These are phyloP conservation scores for Rhea americana DNA, from an alignment of 2,113 vertebrate genomes.

Conservation along the genomic window DNA sequence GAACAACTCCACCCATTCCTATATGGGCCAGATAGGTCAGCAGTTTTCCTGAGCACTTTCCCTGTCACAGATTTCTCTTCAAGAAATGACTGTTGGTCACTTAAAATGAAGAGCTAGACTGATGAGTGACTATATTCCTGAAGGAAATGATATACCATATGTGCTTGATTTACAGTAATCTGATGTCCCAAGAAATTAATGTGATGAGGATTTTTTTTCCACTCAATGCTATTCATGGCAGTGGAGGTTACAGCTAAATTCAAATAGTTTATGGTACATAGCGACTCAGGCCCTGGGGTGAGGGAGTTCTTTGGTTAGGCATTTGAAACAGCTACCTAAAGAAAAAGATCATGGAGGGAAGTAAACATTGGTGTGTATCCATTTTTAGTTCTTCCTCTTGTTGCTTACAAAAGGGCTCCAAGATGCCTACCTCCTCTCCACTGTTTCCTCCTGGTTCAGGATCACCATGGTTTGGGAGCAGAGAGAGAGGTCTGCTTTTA, in stretches of 20 bases:
- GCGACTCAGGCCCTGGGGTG: background rate
- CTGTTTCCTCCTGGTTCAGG: background rate
- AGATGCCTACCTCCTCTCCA: background rate
- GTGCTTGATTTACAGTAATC: background rate
- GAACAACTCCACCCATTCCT: background rate
- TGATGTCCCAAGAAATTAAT: background rate
- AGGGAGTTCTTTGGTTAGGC: background rate
- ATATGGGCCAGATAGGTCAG: background rate
- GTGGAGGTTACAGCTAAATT: background rate
- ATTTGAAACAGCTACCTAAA: background rate
- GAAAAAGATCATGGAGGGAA: background rate
- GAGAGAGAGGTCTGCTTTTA: background rate
- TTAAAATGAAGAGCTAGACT: background rate
- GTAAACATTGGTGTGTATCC: background rate
- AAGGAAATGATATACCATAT: background rate
- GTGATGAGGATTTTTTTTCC: background rate
- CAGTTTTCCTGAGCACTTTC: background rate
- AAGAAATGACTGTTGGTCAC: background rate
- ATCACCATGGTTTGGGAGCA: background rate
- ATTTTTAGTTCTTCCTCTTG: background rate
- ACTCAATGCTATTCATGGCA: background rate
- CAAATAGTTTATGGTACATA: constrained; percentile 7
- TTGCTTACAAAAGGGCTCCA: background rate
- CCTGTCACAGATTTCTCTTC: constrained; percentile 1
- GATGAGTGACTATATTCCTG: background rate